A percentile compares a stretch with the other conserved stretches of the same genome.
phyloP scores from a whole-genome alignment of 2,888 invertebrate species.

The Pediacus dermestoides region DNA sequence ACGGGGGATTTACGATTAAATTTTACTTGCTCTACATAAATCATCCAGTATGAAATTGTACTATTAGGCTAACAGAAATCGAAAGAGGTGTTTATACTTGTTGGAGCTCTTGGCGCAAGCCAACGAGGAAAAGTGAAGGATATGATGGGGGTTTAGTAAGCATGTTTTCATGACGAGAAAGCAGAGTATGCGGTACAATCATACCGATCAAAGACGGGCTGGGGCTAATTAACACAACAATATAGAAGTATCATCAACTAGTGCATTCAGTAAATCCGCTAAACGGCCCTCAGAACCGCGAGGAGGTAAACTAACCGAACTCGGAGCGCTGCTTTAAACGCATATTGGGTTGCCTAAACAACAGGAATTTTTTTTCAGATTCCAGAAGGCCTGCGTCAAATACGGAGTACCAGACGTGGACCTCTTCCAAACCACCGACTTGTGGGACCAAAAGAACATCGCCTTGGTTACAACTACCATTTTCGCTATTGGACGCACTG shows the following conservation, averaged over 20 bases:
- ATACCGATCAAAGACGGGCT: too few species aligned
- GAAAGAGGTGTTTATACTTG: constrained; percentile 14
- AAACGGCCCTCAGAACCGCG: constrained; percentile 30
- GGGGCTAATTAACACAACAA: constrained; percentile 30
- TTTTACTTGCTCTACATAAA: constrained; percentile 44
- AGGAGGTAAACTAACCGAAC: constrained; percentile 12
- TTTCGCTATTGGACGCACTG: constrained; percentile 83
- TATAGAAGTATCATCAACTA: constrained; percentile 44
- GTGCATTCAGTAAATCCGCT: constrained; percentile 41
- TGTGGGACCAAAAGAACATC: constrained; percentile 89
- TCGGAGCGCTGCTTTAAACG: neutral
- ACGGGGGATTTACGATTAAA: constrained; percentile 20
- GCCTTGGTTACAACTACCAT: constrained; percentile 83
- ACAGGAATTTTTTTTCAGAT: constrained; percentile 53
- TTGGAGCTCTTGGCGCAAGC: too few species aligned
- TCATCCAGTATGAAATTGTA: constrained; percentile 43
- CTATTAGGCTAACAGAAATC: constrained; percentile 32
- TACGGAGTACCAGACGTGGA: constrained; percentile 86
- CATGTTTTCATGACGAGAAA: too few species aligned
- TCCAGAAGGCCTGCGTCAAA: constrained; percentile 75
- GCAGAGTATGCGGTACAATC: too few species aligned
- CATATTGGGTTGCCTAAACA: neutral
- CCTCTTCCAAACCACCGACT: constrained; percentile 86
- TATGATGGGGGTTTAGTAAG: too few species aligned
- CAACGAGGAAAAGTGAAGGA: too few species aligned